Percentiles rank a stretch among this genome's conserved stretches.
Evolutionary conservation across 1,140 invertebrate genomes (phyloP).

Genomic region (Colletes gigas): DNA sequence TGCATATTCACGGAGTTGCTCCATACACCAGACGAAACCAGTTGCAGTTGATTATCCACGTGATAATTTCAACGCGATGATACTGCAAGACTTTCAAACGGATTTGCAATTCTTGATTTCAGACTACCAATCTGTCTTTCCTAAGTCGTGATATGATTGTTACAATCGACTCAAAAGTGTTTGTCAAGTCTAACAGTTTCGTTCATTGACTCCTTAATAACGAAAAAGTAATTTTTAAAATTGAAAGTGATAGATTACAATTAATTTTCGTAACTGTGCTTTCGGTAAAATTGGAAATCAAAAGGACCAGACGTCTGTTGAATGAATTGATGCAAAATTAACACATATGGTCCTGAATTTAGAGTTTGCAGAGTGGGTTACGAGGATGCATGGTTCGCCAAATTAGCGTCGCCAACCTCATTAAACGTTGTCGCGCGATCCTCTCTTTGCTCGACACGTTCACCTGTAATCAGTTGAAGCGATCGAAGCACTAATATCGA

Average conservation of each 20-base stretch:
- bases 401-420: neutral
- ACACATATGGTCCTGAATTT: neutral
- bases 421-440: neutral
- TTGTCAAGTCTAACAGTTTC: no score
- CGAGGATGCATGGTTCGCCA: neutral
- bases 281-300: no score
- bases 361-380: neutral
- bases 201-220: no score
- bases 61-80: conserved; percentile 3
- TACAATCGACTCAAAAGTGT: no score
- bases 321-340: neutral
- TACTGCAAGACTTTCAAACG: neutral
- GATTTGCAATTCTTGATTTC: neutral
- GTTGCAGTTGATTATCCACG: conserved; percentile 29
- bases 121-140: neutral
- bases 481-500: conserved; percentile 1
- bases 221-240: no score
- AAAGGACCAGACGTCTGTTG: no score
- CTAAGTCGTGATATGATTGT: no score
- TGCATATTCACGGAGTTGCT: neutral
- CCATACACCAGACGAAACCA: conserved; percentile 3
- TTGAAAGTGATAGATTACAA: no score
- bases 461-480: neutral
- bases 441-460: neutral
- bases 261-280: no score